These are phyloP conservation scores for Brachionus koreanus DNA, from an alignment of 1,140 invertebrate genomes.

Conservation along the genomic window DNA sequence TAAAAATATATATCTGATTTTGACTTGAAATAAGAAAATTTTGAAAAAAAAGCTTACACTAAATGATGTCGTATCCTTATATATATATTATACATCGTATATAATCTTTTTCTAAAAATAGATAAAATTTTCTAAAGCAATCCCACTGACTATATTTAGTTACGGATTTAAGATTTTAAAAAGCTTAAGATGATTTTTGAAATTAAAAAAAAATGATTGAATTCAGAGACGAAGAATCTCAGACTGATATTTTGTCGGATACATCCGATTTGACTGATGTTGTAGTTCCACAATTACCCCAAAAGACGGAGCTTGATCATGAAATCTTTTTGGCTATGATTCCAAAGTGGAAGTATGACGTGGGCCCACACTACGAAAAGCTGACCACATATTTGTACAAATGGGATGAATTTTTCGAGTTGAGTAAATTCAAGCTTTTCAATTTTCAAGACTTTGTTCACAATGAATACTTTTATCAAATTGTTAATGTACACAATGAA, in stretches of 20 bases:
- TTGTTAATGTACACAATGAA: not conserved
- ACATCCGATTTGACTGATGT: not conserved
- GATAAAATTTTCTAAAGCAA: not conserved
- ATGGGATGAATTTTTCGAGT: conserved; percentile 35
- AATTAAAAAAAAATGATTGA: not conserved
- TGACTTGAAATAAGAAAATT: not conserved
- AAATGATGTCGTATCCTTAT: too few relatives aligned
- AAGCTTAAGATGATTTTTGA: not conserved
- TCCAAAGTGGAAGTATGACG: not conserved
- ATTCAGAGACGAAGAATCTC: conserved; percentile 14
- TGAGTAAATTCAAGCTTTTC: not conserved
- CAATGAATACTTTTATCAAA: conserved; percentile 31
- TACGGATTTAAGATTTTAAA: not conserved
- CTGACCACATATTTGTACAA: not conserved
- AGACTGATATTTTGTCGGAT: not conserved
- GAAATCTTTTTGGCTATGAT: conserved; percentile 21
- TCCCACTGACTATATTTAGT: not conserved
- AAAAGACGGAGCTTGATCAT: not conserved
- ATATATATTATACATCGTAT: too few relatives aligned
- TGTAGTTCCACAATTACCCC: not conserved
- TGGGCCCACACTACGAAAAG: not conserved
- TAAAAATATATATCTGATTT: not conserved
- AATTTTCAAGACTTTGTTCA: not conserved
- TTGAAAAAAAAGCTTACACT: not conserved
- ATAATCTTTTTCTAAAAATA: not conserved